A percentile compares a stretch with the other conserved stretches of the same genome.
These are phyloP conservation scores for Probosciger aterrimus DNA, from an alignment of 2,113 vertebrate genomes.

Conservation along the genomic window DNA sequence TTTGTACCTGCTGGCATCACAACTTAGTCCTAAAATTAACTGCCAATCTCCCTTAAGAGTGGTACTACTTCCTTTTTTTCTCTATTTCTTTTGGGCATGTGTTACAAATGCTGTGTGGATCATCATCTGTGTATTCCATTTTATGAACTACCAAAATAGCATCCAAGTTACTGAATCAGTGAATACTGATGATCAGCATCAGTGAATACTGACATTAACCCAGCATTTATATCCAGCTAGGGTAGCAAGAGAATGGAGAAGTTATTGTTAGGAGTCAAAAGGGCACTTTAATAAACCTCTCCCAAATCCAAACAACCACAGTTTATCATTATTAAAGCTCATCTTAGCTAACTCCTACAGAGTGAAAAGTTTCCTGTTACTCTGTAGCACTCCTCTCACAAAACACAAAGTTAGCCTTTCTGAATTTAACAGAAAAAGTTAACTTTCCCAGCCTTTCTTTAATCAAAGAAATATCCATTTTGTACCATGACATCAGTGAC, in stretches of 20 bases:
- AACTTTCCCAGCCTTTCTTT: neutral
- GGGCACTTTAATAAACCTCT: neutral
- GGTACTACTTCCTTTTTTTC: neutral
- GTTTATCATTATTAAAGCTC: neutral
- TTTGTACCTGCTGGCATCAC: neutral
- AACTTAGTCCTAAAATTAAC: neutral
- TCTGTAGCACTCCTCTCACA: neutral
- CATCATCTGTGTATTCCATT: neutral
- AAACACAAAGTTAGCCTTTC: neutral
- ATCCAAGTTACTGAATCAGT: neutral
- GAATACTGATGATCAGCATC: neutral
- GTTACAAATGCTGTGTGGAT: neutral
- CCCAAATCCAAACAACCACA: neutral
- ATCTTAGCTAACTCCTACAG: neutral
- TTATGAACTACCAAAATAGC: neutral
- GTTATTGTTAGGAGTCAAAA: neutral
- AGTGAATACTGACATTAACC: neutral
- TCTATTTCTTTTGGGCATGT: neutral
- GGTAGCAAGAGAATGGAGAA: neutral
- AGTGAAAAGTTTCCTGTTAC: neutral
- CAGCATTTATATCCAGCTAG: neutral
- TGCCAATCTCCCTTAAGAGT: neutral
- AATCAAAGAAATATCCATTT: neutral
- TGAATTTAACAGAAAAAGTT: neutral
- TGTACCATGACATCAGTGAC: neutral